A percentile compares a stretch with the other conserved stretches of the same genome.
Conservation (phyloP, 2,888 invertebrate species). For the Myopa testacea region DNA sequence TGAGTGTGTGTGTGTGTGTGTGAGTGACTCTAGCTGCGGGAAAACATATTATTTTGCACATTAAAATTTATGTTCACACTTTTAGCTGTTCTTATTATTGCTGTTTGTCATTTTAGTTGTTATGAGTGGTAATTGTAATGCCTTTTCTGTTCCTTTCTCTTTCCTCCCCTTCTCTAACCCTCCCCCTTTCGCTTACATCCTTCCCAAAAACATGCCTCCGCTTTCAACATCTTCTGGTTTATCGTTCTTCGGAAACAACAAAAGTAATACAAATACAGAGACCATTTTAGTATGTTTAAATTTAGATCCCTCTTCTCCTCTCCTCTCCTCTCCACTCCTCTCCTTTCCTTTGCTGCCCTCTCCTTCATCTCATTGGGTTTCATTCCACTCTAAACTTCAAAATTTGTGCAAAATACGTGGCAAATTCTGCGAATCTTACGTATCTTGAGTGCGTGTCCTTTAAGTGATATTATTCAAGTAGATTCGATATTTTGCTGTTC, state of each 20-base stretch:
- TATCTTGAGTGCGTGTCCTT: background rate
- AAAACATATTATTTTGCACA: conserved; percentile 37
- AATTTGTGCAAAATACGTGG: background rate
- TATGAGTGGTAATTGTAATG: background rate
- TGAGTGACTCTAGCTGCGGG: background rate
- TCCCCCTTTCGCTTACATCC: background rate
- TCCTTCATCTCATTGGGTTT: background rate
- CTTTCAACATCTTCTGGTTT: no score
- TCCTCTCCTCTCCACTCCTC: background rate
- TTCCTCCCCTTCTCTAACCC: background rate
- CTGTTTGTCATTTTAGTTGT: background rate
- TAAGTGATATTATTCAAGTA: background rate
- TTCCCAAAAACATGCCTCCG: no score
- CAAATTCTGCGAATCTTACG: background rate
- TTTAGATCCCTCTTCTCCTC: no score
- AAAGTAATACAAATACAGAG: no score
- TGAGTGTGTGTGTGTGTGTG: conserved; percentile 2
- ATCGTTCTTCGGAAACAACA: no score
- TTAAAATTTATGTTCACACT: conserved; percentile 38
- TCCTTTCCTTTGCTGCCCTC: background rate
- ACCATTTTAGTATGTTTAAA: no score
- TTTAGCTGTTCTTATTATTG: background rate
- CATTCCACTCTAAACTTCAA: no score
- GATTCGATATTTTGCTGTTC: conserved; percentile 13
- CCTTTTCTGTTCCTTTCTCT: background rate